Evolutionary conservation across 2,797 vertebrate species (phyloP).

Genomic region (Sylvia borin): DNA sequence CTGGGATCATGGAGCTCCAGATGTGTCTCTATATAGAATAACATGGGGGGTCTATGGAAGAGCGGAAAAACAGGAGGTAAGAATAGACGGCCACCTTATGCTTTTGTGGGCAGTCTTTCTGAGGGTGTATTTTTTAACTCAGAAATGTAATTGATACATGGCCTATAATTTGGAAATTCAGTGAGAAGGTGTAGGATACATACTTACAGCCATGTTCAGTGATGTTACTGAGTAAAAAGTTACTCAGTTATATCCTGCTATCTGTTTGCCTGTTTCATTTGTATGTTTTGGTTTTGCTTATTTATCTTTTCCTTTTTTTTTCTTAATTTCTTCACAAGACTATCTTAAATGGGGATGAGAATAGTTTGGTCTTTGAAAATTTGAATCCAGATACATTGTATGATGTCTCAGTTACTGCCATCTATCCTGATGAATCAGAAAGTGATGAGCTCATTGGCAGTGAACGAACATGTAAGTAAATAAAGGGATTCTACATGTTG

Average conservation of each 20-base stretch:
- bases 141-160: neutral
- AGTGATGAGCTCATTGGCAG: conserved; percentile 89
- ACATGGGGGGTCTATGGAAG: conserved; percentile 84
- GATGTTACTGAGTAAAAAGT: neutral
- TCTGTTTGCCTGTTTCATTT: neutral
- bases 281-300: neutral
- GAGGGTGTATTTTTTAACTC: neutral
- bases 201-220: neutral
- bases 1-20: conserved; percentile 92
- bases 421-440: conserved; percentile 96
- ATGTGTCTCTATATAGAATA: conserved; percentile 91
- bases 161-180: neutral
- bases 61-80: conserved; percentile 76
- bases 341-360: conserved; percentile 87
- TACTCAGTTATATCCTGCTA: neutral
- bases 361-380: conserved; percentile 80
- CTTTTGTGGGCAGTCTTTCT: neutral
- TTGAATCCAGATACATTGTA: conserved; percentile 89
- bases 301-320: neutral
- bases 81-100: neutral
- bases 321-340: conserved; percentile 73
- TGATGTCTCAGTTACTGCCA: conserved; percentile 88
- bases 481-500: neutral
- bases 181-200: neutral
- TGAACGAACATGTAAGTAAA: conserved; percentile 88